Conservation (phyloP, 2,888 invertebrate genomes). For the Macrosiphum euphorbiae region DNA sequence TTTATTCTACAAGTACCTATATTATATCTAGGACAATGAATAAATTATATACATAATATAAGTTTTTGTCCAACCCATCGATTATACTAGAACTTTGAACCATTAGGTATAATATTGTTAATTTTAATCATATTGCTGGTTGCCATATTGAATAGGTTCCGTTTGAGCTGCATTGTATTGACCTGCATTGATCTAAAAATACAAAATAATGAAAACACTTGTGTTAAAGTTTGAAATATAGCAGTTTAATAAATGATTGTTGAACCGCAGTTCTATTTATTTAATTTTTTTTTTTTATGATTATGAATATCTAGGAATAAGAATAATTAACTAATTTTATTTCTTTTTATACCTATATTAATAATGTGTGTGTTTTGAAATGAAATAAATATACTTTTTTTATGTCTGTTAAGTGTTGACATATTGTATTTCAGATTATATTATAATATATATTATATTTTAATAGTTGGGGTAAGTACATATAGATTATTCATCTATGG, state of each 20-base stretch:
- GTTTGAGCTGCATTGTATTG: conserved; percentile 21
- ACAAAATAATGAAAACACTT: background rate
- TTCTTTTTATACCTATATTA: too few species aligned
- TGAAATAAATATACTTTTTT: too few species aligned
- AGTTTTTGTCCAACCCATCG: background rate
- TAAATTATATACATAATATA: background rate
- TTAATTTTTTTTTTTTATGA: background rate
- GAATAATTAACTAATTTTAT: too few species aligned
- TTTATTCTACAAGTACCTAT: background rate
- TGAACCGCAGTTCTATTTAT: background rate
- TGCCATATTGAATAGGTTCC: conserved; percentile 38
- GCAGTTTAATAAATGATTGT: background rate
- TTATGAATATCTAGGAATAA: background rate
- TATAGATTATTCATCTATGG: too few species aligned
- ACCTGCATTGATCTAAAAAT: background rate
- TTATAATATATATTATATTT: too few species aligned
- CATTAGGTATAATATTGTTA: background rate
- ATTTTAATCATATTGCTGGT: conserved; percentile 56
- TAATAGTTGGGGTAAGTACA: too few species aligned
- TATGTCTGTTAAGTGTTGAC: too few species aligned
- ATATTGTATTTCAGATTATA: too few species aligned
- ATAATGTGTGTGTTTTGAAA: too few species aligned
- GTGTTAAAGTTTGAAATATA: background rate
- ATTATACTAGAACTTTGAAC: background rate
- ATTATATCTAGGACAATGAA: background rate